Evolutionary conservation across 2,888 invertebrate species (phyloP), one percentile per base, ranked within the genome.

Genomic region (Drosophila yooni): DNA sequence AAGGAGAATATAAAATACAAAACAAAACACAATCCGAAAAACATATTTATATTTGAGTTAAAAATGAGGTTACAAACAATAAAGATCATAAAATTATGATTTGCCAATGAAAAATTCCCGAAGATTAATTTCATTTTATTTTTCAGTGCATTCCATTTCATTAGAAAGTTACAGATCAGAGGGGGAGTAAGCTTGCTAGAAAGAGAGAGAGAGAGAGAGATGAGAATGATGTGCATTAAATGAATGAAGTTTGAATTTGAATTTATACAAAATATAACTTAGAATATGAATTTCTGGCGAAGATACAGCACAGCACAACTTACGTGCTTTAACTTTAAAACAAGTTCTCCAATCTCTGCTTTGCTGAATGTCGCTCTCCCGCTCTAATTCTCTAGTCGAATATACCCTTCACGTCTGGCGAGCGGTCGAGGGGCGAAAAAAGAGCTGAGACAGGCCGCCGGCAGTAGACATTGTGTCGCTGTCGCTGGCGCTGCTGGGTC

Each of bases 381-480:
- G 29, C 33, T 34, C 2, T 57, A 43, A n/a, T 52, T 21, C 31
- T 15, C 31, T 11, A 54, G 59, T 40, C 70, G 59, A 34, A 40
- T 59, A 69, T 54, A 50, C 48, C 70, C 70, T 21, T 40, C 18
- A 36, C 25, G 0, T 13, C 13, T 48, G 25, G 21, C 11, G 3
- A 52, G 10, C 18, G 4, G 25, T 21, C 11, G 27, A 13, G 65
- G 48, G 25, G 34, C 29, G 34, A 13, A 25, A 29, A 71, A 69
- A 53, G 67, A 59, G 64, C 48, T 63, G 68, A 68, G 54, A 67
- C 59, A 73, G 63, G 48, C 64, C 63, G 58, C 29, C 15, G 57
- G 57, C 64, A 29, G 70, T 59, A 85, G 85, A 84, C 85, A 82
- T 59, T 67, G 69, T 69, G 88, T 82, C 79, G 88, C 82, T 72